phyloP scores from a whole-genome alignment of 64 coral and sea anemone species.

The Stylophora pistillata region DNA sequence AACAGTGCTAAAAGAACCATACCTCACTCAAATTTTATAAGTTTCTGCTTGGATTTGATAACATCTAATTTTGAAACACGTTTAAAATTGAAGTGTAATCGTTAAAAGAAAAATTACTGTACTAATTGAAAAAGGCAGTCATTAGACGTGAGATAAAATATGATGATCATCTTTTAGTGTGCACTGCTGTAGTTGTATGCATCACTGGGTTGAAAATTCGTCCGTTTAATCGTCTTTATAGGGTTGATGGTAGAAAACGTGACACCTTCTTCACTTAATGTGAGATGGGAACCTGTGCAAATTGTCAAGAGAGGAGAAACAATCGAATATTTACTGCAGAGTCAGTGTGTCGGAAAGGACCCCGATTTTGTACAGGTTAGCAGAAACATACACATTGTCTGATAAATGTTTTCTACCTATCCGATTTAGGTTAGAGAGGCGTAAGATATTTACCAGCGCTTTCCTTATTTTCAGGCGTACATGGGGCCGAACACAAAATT shows the following conservation, averaged over 20 bases:
- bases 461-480: constrained; percentile 58
- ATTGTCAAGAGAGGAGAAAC: constrained; percentile 50
- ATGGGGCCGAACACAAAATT: constrained; percentile 69
- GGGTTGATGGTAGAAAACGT: constrained; percentile 56
- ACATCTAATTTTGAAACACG: no score
- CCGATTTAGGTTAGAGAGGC: no score
- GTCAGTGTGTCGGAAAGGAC: constrained; percentile 64
- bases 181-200: not conserved
- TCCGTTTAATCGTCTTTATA: not conserved
- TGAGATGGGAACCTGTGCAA: constrained; percentile 74
- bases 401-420: not conserved
- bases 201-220: not conserved
- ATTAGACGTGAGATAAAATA: no score
- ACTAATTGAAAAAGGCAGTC: no score
- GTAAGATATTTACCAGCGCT: not conserved
- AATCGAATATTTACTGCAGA: constrained; percentile 82
- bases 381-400: not conserved
- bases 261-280: constrained; percentile 32
- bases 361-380: constrained; percentile 83
- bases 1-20: no score
- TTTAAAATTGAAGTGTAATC: no score
- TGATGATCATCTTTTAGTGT: no score
- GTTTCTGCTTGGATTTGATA: no score
- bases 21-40: no score
- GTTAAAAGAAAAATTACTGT: no score